phyloP scores from a whole-genome alignment of 2,113 vertebrate species.

The Eleginops maclovinus region DNA sequence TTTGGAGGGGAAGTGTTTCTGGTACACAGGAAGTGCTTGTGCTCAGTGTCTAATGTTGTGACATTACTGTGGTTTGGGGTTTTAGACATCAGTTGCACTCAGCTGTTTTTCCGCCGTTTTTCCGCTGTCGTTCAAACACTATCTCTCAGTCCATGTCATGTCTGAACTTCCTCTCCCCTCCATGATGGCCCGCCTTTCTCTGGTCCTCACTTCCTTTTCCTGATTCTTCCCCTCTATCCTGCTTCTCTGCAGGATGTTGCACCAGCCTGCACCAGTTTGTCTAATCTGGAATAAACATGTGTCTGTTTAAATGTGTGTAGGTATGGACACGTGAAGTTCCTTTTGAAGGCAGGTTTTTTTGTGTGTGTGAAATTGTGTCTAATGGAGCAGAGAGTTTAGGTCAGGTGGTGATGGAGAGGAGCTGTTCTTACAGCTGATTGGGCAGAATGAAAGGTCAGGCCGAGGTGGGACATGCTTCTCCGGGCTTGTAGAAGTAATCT shows the following conservation, averaged over 20 bases:
- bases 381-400: constrained; percentile 61
- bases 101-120: constrained; percentile 55
- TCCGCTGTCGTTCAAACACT: constrained; percentile 27
- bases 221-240: constrained; percentile 27
- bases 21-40: constrained; percentile 39
- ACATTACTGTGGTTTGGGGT: constrained; percentile 56
- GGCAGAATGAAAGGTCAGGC: constrained; percentile 55
- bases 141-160: constrained; percentile 47
- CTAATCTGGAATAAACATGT: constrained; percentile 27
- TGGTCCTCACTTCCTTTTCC: constrained; percentile 45
- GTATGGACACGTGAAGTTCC: constrained; percentile 11
- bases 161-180: constrained; percentile 51
- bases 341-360: not conserved
- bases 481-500: constrained; percentile 42
- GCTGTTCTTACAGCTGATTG: constrained; percentile 46
- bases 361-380: not conserved
- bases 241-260: constrained; percentile 30
- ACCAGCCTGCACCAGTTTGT: not conserved
- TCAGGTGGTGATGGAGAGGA: constrained; percentile 57
- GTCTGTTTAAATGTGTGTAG: constrained; percentile 8
- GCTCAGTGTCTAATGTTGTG: constrained; percentile 27
- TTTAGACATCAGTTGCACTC: constrained; percentile 46
- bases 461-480: constrained; percentile 46
- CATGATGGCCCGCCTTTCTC: not conserved
- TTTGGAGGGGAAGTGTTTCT: constrained; percentile 29